phyloP scores from a whole-genome alignment of 2,888 invertebrate genomes.

The Antitype chi region DNA sequence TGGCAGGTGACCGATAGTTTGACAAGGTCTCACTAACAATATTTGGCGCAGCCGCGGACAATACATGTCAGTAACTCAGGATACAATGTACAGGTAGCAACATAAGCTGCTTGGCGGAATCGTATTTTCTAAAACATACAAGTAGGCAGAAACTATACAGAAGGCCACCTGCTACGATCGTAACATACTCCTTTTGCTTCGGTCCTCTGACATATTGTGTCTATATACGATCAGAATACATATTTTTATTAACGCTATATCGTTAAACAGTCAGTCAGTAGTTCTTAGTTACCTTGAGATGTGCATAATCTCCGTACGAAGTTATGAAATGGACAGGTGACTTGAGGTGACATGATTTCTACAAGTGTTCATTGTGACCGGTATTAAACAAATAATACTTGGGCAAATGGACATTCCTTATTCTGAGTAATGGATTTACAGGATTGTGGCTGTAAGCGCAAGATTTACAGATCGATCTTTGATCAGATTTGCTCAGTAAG shows the following conservation, averaged over 20 bases:
- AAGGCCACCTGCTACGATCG: too few species aligned
- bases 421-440: constrained; percentile 37
- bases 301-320: constrained; percentile 51
- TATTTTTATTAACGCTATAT: constrained; percentile 50
- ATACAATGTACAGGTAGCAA: constrained; percentile 25
- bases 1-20: constrained; percentile 33
- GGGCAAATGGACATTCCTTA: constrained; percentile 25
- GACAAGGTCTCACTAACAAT: constrained; percentile 55
- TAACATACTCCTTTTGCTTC: too few species aligned
- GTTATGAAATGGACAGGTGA: constrained; percentile 47
- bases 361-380: constrained; percentile 14
- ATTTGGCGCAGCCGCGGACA: constrained; percentile 34
- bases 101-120: too few species aligned
- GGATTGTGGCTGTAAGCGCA: neutral
- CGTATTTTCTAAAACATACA: neutral
- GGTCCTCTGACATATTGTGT: too few species aligned
- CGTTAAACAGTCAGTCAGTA: constrained; percentile 56
- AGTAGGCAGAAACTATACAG: too few species aligned
- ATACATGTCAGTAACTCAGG: constrained; percentile 1
- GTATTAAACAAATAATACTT: constrained; percentile 35
- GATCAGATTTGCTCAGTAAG: too few species aligned
- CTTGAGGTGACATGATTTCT: constrained; percentile 33
- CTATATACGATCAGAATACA: constrained; percentile 33
- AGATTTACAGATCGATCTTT: neutral
- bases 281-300: constrained; percentile 46